phyloP scores from a whole-genome alignment of 2,113 vertebrate genomes.

The Anseranas semipalmata region DNA sequence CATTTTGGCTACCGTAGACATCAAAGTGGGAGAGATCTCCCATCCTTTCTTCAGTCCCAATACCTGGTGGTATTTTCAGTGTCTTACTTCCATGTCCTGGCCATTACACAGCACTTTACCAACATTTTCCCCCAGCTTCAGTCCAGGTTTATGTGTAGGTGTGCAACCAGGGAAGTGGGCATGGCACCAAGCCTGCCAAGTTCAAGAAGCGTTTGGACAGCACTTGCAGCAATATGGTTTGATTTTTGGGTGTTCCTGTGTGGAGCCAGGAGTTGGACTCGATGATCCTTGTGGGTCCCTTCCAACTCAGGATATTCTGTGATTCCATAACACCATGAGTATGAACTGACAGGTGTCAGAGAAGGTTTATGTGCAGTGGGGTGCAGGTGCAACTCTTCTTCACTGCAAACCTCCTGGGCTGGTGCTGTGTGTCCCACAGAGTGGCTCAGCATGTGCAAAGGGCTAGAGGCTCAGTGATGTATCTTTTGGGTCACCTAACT shows the following conservation, averaged over 20 bases:
- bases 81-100: not conserved
- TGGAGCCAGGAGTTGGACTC: not conserved
- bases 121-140: not conserved
- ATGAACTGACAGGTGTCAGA: not conserved
- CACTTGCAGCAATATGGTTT: not conserved
- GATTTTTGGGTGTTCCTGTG: not conserved
- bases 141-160: not conserved
- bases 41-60: not conserved
- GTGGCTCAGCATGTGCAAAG: not conserved
- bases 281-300: not conserved
- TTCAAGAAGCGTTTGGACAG: not conserved
- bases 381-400: not conserved
- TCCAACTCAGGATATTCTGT: not conserved
- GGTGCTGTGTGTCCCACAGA: not conserved
- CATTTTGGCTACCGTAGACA: not conserved
- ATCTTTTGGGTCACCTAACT: not conserved
- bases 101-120: not conserved
- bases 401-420: not conserved
- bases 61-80: not conserved
- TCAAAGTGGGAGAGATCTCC: not conserved
- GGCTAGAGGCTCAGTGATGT: rapidly evolving
- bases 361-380: not conserved
- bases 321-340: not conserved
- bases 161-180: not conserved
- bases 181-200: not conserved